Evolutionary conservation across 2,888 invertebrate genomes (phyloP).

Genomic region (Nomada goodeniana): DNA sequence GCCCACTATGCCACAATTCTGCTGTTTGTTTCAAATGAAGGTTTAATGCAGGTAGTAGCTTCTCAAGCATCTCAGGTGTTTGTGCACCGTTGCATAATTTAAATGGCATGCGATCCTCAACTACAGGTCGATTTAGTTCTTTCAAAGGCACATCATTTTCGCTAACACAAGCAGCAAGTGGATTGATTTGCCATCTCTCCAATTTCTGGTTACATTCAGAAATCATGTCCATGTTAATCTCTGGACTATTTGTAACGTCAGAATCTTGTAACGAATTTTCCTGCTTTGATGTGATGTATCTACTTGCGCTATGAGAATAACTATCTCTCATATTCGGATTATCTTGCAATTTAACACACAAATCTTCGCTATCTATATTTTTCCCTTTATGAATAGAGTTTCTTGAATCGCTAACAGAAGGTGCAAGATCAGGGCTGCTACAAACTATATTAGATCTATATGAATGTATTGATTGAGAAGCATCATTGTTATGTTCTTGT

Average conservation of each 20-base stretch:
- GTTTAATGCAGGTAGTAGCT: constrained; percentile 60
- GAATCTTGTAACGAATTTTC: constrained; percentile 49
- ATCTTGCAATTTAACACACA: constrained; percentile 45
- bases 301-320: constrained; percentile 35
- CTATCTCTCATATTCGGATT: constrained; percentile 52
- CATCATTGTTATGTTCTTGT: constrained; percentile 40
- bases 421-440: constrained; percentile 45
- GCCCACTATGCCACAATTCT: constrained; percentile 68
- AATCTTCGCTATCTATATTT: constrained; percentile 51
- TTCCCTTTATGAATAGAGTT: constrained; percentile 37
- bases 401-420: constrained; percentile 37
- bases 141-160: constrained; percentile 71
- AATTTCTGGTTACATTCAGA: constrained; percentile 51
- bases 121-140: constrained; percentile 44
- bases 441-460: constrained; percentile 39
- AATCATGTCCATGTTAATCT: constrained; percentile 35
- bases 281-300: constrained; percentile 35
- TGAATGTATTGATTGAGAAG: constrained; percentile 37
- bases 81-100: constrained; percentile 57
- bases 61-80: constrained; percentile 58
- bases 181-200: constrained; percentile 68
- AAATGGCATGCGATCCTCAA: constrained; percentile 61
- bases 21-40: constrained; percentile 72
- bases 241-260: constrained; percentile 33
- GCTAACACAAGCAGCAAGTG: constrained; percentile 54